Evolutionary conservation across 2,113 vertebrate genomes (phyloP), one percentile per base, ranked within the genome.

Genomic region (Elephas maximus): DNA sequence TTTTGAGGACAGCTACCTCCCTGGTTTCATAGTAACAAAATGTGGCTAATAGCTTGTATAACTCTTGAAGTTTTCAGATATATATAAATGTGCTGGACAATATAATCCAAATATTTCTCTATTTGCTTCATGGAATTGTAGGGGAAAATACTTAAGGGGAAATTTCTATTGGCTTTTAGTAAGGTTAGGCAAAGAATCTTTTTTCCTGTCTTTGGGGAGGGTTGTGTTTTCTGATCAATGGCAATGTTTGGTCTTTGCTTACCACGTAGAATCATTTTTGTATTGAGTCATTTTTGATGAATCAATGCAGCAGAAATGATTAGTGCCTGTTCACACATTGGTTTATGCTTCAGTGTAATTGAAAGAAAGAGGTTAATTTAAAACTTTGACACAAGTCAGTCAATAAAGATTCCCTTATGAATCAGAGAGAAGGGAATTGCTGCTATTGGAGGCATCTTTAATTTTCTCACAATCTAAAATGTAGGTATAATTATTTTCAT

Each of bases 331-430:
- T 90, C 53, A 69, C 18, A 67, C 21, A 33, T 26, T 93, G 84
- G 15, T 86, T 92, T 86, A 41, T 69, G 28, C n/a, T 91, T 94
- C 33, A 62, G 33, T 89, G 48, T 88, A 74, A 96, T 5, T 94
- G 89, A 92, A 92, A 79, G 41, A 63, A 77, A 85, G 23, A 78
- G 48, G 23, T 95, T 85, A 53, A 86, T 73, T 96, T 96, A 90
- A 90, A 81, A 88, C 12, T 95, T 94, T 81, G n/a, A 95, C 23
- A 91, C 44, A 86, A 94, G 23, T 65, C 33, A 8, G 20, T 79
- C 78, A 94, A 74, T 69, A 90, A 94, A 20, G 11, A 81, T 89
- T 97, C 60, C 33, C 88, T 8, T 7, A 65, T 24, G 92, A 90
- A 92, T 78, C 69, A 94, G 62, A 94, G 48, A 78, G 74, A 63